A percentile compares a stretch with the other conserved stretches of the same genome.
These are phyloP conservation scores for Otolemur crassicaudatus DNA, from an alignment of 2,797 vertebrate genomes.

Conservation along the genomic window DNA sequence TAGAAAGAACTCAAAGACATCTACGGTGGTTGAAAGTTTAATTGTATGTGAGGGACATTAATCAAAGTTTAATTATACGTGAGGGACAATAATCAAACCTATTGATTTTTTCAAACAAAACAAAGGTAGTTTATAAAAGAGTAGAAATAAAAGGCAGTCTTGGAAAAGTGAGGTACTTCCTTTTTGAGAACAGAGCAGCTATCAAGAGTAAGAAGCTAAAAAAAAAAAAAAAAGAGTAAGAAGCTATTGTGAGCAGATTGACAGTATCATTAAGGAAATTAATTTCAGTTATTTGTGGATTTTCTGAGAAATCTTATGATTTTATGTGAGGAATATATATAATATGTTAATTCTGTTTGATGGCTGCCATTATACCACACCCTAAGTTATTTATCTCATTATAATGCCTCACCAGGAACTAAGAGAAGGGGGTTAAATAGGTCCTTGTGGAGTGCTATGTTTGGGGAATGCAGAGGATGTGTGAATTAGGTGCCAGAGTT, in stretches of 20 bases:
- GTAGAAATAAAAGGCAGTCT: not conserved
- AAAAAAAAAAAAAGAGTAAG: not conserved
- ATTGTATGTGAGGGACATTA: not conserved
- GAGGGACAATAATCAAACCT: not conserved
- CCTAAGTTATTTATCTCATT: not conserved
- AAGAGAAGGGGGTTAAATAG: not conserved
- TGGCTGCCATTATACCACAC: not conserved
- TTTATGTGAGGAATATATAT: not conserved
- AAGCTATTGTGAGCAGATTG: not conserved
- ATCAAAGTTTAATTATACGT: not conserved
- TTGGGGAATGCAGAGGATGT: not conserved
- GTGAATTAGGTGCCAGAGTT: not conserved
- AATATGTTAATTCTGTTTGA: not conserved
- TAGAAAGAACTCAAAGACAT: not conserved
- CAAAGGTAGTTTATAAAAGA: not conserved
- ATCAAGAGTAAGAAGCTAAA: not conserved
- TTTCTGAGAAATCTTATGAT: not conserved
- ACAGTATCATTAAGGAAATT: not conserved
- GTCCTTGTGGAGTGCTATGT: not conserved
- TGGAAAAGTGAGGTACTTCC: not conserved
- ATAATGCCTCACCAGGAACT: not conserved
- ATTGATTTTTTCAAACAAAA: not conserved
- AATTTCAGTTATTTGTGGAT: not conserved
- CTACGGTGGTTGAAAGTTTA: not conserved
- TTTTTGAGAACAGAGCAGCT: not conserved